Percentiles rank a stretch among this genome's conserved stretches.
Evolutionary conservation across 2,797 vertebrate species (phyloP).

Genomic region (Cuculus canorus): DNA sequence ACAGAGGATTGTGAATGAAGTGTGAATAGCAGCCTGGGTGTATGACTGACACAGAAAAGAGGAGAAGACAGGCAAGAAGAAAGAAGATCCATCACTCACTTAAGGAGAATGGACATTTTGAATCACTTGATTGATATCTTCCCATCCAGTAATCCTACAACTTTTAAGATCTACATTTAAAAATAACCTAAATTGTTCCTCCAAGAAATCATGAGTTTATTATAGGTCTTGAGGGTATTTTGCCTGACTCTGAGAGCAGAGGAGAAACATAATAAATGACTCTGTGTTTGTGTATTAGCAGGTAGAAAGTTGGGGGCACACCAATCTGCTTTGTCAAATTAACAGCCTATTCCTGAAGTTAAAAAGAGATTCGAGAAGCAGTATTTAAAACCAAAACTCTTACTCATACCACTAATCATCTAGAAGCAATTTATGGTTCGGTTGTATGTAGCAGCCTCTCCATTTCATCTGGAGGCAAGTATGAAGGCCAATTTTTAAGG

Average conservation of each 20-base stretch:
- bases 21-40: slow-evolving; percentile 71
- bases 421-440: background rate
- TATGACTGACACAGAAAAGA: slow-evolving; percentile 71
- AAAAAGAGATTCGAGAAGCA: background rate
- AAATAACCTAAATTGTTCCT: slow-evolving; percentile 59
- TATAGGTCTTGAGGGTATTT: slow-evolving; percentile 40
- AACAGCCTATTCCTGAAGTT: background rate
- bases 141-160: slow-evolving; percentile 59
- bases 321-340: background rate
- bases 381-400: background rate
- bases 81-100: slow-evolving; percentile 47
- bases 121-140: slow-evolving; percentile 68
- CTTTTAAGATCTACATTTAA: slow-evolving; percentile 64
- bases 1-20: slow-evolving; percentile 71
- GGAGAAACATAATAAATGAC: slow-evolving; percentile 39
- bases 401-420: background rate
- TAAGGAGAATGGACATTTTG: slow-evolving; percentile 64
- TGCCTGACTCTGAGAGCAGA: slow-evolving; percentile 33
- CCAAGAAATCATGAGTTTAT: slow-evolving; percentile 53
- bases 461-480: slow-evolving; percentile 17
- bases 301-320: background rate
- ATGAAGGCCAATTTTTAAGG: background rate
- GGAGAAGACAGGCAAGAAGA: slow-evolving; percentile 53
- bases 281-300: background rate
- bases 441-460: background rate